These are phyloP conservation scores for Silurus glanis DNA, from an alignment of 2,113 vertebrate genomes.

Conservation along the genomic window DNA sequence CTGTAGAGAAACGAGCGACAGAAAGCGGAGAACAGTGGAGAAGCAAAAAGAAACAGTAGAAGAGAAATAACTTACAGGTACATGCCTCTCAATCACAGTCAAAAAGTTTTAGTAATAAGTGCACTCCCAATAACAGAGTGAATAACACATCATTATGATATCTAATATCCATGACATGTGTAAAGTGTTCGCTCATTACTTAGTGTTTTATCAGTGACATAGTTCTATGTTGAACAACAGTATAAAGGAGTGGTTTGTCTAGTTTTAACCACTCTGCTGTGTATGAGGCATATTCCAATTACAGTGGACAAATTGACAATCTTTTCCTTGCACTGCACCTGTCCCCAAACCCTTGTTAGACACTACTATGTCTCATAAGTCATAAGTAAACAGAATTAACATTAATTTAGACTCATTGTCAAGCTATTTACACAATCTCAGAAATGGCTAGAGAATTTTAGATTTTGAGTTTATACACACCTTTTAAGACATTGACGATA, in stretches of 20 bases:
- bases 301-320: background rate
- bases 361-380: background rate
- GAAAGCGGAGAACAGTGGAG: slow-evolving; percentile 4
- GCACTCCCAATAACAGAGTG: background rate
- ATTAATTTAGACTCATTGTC: background rate
- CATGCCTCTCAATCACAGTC: background rate
- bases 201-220: background rate
- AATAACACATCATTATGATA: background rate
- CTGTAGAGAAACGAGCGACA: slow-evolving; percentile 15
- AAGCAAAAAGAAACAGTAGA: background rate
- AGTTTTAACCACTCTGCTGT: background rate
- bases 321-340: background rate
- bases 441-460: too few relatives aligned
- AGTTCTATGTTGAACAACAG: background rate
- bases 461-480: too few relatives aligned
- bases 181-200: background rate
- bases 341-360: background rate
- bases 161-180: background rate
- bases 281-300: background rate
- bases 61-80: background rate
- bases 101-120: background rate
- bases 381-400: background rate
- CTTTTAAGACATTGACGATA: too few relatives aligned
- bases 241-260: background rate
- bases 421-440: background rate